Base-by-base conservation (phyloP, 1,140 invertebrate genomes). In the Caerostris darwini region DNA sequence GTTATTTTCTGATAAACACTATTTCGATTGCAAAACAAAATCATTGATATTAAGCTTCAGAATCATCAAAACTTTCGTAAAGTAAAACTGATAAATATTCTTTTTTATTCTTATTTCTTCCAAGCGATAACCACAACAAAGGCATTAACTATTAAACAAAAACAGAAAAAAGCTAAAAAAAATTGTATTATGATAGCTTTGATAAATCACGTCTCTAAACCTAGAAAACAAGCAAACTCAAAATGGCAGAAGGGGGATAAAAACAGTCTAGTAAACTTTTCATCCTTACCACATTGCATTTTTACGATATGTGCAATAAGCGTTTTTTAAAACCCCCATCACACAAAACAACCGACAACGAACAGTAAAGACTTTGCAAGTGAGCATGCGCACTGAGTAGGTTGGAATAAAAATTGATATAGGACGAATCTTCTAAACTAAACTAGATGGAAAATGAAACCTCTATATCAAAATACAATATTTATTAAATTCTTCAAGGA, bases 241-340 rank as follows among this genome's bases (percentile, higher is more conserved):
- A 10, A 12, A 14, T 8, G 10, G 2, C 82, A 83, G 12, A 50
- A 56, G 54, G 12, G 14, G n/a, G 10, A 71, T n/a, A 71, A 69
- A 90, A 19, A 69, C 69, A 54, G 5, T 14, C 0, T 14, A 54
- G 59, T 7, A 90, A 90, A 90, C 7, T 4, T 64, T 53, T 54
- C 54, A 71, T 57, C 34, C 34, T 17, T 64, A 19, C 54, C 54
- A 3, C 57, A 19, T 64, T 19, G 7, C 59, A 12, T 12, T 69
- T 71, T 64, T 54, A 57, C 6, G 34, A 56, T 53, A 64, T 50
- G 19, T 10, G 17, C 87, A 50, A 89, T 89, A 89, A 89, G 87
- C 87, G 67, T 90, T 90, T 90, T 90, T 90, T 71, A 90, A 90
- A 90, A 90, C 87, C 87, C 85, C 50, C 7, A 19, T 34, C 7